These are phyloP conservation scores for Zygothrica quintamaculata DNA, from an alignment of 2,888 invertebrate genomes.

Conservation along the genomic window DNA sequence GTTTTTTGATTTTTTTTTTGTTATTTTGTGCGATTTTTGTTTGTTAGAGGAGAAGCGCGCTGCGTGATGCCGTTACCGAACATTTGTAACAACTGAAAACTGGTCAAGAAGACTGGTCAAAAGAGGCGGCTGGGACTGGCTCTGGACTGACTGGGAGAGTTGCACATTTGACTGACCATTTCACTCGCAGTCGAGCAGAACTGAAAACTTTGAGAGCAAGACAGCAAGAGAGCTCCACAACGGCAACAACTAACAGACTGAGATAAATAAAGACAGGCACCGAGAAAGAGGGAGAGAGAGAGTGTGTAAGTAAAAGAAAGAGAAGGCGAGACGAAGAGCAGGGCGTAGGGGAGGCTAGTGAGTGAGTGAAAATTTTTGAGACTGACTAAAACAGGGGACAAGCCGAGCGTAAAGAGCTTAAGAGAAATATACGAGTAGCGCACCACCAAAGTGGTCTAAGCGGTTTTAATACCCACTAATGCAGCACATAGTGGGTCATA, in stretches of 20 bases:
- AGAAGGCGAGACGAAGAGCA: background rate
- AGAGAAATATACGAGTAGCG: constrained; percentile 42
- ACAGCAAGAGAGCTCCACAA: constrained; percentile 1
- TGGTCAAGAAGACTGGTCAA: constrained; percentile 52
- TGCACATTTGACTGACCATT: constrained; percentile 77
- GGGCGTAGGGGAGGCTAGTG: background rate
- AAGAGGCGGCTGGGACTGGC: constrained; percentile 42
- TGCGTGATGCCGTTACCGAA: constrained; percentile 77
- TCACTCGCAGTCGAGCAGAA: constrained; percentile 70
- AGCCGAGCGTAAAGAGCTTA: constrained; percentile 60
- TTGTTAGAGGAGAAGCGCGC: constrained; percentile 37
- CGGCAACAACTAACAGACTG: constrained; percentile 4
- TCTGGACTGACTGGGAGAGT: constrained; percentile 37
- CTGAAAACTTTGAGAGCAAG: constrained; percentile 19
- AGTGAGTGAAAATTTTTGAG: constrained; percentile 3
- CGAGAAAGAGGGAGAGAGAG: background rate
- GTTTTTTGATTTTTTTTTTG: background rate
- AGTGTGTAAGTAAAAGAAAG: constrained; percentile 9
- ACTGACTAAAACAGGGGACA: constrained; percentile 23
- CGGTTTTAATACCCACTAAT: constrained; percentile 25
- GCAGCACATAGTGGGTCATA: background rate
- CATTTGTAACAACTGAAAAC: constrained; percentile 74
- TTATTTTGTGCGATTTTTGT: constrained; percentile 16
- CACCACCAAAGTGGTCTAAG: constrained; percentile 33
- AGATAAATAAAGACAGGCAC: background rate